Evolutionary conservation across 2,113 vertebrate genomes (phyloP), one percentile per base, ranked within the genome.

Genomic region (Eidolon helvum): DNA sequence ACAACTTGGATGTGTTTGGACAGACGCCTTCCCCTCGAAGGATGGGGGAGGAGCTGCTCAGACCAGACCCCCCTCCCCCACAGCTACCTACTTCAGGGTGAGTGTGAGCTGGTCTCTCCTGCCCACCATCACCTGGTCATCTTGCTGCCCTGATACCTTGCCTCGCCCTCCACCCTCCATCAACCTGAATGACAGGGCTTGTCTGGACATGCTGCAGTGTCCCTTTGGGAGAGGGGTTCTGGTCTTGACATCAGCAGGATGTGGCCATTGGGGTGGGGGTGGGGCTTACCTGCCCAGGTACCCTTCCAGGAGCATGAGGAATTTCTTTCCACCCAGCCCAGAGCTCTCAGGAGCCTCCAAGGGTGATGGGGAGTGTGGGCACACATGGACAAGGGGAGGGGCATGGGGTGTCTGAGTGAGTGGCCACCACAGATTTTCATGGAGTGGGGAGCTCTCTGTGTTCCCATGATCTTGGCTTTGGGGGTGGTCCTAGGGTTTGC

Each of bases 71-170:
- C 96, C 99, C 99, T 74, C 98, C 99, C 97, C 99, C 99, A 98
- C 99, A 99, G 96, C 98, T 99, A 98, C 99, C 99, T 97, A 97
- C 99, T 99, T 99, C 99, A 99, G 99, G 99, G 99, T 99, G 99
- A 99, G 99, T 99, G 98, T 97, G 92, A 91, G 38, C 0, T 63
- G 86, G 90, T 86, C 50, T 83, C 59, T 61, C 55, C 59, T 35
- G 30, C 72, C 0, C 91, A 80, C 71, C 93, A 90, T 53, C 95
- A 61, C 98, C 98, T 91, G 91, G 72, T 95, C 96, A 43, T 92
- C 92, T 65, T 90, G 97, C 94, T 90, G 91, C 91, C 75, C 98
- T 74, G 83, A n/a, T 38, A 11, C 95, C 74, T 90, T 9, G 33
- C 82, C 88, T 85, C 18, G 30, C 59, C 92, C 92, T 40, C n/a